phyloP scores from a whole-genome alignment of 1,140 invertebrate species.

The Agraylea sexmaculata region DNA sequence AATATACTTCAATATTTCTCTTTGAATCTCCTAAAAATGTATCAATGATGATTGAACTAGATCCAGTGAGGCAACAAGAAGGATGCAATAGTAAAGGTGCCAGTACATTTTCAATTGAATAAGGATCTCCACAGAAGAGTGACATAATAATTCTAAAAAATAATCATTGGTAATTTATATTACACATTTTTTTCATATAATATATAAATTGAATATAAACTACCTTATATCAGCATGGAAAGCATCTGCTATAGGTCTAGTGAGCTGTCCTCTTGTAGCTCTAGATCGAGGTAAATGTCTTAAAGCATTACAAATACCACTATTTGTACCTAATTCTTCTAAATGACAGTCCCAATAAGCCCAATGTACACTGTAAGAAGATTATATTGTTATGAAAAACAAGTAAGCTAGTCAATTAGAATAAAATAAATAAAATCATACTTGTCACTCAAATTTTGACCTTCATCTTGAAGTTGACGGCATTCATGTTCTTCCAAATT shows the following conservation, averaged over 20 bases:
- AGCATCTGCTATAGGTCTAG: conserved; percentile 59
- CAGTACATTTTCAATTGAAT: conserved; percentile 79
- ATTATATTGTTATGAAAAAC: background rate
- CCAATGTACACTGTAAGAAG: conserved; percentile 59
- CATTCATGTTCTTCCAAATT: conserved; percentile 73
- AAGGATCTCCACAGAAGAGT: conserved; percentile 94
- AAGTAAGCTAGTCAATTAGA: conserved; percentile 1
- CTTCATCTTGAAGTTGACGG: conserved; percentile 73
- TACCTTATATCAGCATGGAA: conserved; percentile 79
- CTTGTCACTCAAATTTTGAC: conserved; percentile 81
- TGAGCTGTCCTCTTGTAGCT: conserved; percentile 45
- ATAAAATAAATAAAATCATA: conserved; percentile 26
- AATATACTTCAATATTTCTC: conserved; percentile 64
- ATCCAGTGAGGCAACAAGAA: conserved; percentile 74
- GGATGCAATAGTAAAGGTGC: conserved; percentile 80
- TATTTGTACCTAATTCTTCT: conserved; percentile 45
- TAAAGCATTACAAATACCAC: conserved; percentile 45
- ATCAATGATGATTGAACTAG: conserved; percentile 80
- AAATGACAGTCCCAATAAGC: conserved; percentile 74
- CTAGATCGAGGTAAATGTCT: conserved; percentile 59
- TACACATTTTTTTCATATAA: conserved; percentile 4
- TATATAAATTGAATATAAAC: background rate
- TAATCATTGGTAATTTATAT: background rate
- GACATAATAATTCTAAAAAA: conserved; percentile 78
- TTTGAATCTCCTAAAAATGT: conserved; percentile 84